Base-by-base conservation (phyloP, 2,888 invertebrate genomes). In the Pandemis heparana region DNA sequence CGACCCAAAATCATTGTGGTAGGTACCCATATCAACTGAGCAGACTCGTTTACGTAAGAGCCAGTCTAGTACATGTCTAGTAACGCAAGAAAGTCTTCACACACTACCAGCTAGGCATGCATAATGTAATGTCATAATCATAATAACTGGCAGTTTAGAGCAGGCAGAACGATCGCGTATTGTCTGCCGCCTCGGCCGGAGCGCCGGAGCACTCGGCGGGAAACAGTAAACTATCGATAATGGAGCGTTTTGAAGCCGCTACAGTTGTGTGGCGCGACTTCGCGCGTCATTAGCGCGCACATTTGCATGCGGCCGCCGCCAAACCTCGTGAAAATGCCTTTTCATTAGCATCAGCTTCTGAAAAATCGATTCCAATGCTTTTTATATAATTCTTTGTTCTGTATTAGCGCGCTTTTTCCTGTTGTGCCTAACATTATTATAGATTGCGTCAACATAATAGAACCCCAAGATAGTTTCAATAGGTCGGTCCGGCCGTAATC, bases 251-350 rank as follows among this genome's bases (percentile, higher is more conserved):
- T 80, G 78, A 77, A 68, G 78, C 72, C 78, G 76, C 79, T 83
- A 81, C 85, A 85, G 87, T 85, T 85, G 82, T 86, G 85, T 84
- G 82, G 87, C 83, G 85, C 82, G 79, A 86, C 87, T 92, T 92
- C 90, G 85, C 91, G 92, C 90, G 85, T 92, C 93, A 92, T 94
- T 92, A 89, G 83, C 82, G 87, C 76, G 61, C 85, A 85, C 89
- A 93, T 92, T 93, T 91, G 89, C 92, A 92, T 93, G 89, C 87
- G 89, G 88, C 85, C 90, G 90, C 88, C 90, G 92, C 92, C 93
- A 92, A 90, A 90, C 84, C 90, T 93, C 92, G 92, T 94, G 93
- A 92, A 94, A 92, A 91, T 90, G 91, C 89, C 90, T 88, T 89
- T 93, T 93, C 93, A 92, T 93, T 93, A 94, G 86, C 92, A 92